A percentile compares a stretch with the other conserved stretches of the same genome.
These are phyloP conservation scores for Cygnus atratus DNA, from an alignment of 2,113 vertebrate genomes.

Conservation along the genomic window DNA sequence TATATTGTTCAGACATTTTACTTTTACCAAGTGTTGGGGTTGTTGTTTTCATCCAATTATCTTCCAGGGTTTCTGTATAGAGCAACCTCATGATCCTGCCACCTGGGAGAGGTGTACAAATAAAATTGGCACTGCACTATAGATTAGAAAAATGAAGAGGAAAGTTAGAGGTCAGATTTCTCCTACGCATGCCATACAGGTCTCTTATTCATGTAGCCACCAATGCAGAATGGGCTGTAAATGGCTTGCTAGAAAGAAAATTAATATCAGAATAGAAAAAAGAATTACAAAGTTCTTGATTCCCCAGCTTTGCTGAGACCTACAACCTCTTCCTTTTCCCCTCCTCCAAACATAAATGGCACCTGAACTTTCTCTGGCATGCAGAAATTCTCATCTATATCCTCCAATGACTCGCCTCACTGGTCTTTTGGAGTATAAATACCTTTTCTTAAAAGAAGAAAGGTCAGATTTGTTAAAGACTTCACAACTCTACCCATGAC, in stretches of 20 bases:
- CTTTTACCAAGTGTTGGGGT: neutral
- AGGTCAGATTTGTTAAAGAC: conserved; percentile 1
- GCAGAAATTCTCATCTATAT: neutral
- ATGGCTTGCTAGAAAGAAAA: neutral
- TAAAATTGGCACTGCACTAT: neutral
- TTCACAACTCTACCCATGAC: conserved; percentile 23
- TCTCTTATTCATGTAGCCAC: neutral
- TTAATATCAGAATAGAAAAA: neutral
- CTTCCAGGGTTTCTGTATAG: neutral
- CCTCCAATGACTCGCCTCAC: neutral
- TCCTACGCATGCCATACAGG: neutral
- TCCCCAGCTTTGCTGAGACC: neutral
- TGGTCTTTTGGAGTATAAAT: neutral
- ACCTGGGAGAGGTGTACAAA: neutral
- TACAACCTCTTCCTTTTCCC: neutral
- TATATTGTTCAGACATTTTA: neutral
- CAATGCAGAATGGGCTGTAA: neutral
- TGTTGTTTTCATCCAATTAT: neutral
- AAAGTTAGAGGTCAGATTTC: neutral
- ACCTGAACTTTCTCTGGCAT: neutral
- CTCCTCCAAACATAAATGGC: neutral
- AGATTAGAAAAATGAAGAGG: neutral
- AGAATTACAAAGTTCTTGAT: neutral
- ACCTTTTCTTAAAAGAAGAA: neutral
- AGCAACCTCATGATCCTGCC: neutral